Percentiles rank a stretch among this genome's conserved stretches.
These are phyloP conservation scores for Biston stratarius DNA, from an alignment of 2,888 invertebrate genomes.

Conservation along the genomic window DNA sequence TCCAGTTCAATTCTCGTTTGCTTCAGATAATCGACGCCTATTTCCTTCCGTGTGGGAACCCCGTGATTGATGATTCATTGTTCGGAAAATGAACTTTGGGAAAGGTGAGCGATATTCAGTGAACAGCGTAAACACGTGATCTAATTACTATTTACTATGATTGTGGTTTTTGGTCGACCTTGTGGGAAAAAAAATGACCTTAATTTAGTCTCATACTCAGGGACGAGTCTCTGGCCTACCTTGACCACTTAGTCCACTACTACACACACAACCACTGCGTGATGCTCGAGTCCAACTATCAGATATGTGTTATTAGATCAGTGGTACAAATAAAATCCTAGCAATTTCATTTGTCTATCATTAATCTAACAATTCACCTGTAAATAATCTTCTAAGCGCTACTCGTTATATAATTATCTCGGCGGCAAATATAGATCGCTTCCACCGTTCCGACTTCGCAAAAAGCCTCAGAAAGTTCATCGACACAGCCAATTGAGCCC, in stretches of 20 bases:
- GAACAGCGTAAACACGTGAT: slow-evolving; percentile 4
- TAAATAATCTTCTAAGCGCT: not conserved
- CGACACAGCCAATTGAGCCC: slow-evolving; percentile 23
- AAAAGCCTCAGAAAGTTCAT: slow-evolving; percentile 26
- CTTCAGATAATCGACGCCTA: slow-evolving; percentile 25
- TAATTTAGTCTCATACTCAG: too few relatives aligned
- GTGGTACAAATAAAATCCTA: too few relatives aligned
- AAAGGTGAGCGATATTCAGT: slow-evolving; percentile 15
- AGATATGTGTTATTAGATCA: too few relatives aligned
- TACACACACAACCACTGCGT: too few relatives aligned
- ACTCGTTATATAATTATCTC: not conserved
- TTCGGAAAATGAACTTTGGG: slow-evolving; percentile 19
- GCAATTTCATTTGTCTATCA: too few relatives aligned
- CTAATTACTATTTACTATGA: slow-evolving; percentile 10
- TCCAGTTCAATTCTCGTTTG: slow-evolving; percentile 15
- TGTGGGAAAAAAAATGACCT: not conserved
- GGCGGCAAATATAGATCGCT: slow-evolving; percentile 9
- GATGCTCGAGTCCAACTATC: too few relatives aligned
- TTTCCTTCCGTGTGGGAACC: slow-evolving; percentile 24
- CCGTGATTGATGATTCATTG: slow-evolving; percentile 30
- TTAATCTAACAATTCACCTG: not conserved
- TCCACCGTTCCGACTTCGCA: slow-evolving; percentile 10
- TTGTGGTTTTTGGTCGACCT: not conserved
- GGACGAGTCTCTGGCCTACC: too few relatives aligned
- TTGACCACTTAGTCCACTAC: too few relatives aligned